Percentiles rank a stretch among this genome's conserved stretches.
These are phyloP conservation scores for Epinephelus fuscoguttatus DNA, from an alignment of 2,113 vertebrate species.

Conservation along the genomic window DNA sequence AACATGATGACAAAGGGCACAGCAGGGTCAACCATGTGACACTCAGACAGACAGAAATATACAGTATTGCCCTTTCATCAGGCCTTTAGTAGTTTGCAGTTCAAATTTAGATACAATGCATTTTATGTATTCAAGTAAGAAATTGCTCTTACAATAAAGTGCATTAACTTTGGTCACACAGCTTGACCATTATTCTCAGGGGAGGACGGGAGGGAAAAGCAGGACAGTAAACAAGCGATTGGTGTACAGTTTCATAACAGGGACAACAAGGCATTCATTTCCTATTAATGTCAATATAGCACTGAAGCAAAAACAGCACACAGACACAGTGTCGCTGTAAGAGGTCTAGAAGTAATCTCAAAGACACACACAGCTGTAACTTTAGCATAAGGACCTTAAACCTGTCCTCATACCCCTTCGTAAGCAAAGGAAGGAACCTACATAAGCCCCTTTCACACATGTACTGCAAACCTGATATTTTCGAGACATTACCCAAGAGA, in stretches of 20 bases:
- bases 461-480: too few species aligned
- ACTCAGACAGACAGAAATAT: background rate
- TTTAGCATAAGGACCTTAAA: background rate
- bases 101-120: background rate
- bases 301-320: background rate
- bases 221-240: background rate
- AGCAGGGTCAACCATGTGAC: constrained; percentile 30
- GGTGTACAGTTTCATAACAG: background rate
- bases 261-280: constrained; percentile 1
- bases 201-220: background rate
- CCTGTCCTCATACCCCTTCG: background rate
- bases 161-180: background rate
- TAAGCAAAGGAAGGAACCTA: background rate
- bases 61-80: background rate
- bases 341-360: background rate
- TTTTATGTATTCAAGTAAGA: background rate
- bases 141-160: background rate
- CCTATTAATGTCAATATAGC: constrained; percentile 1
- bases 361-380: background rate
- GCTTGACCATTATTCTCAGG: background rate
- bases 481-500: too few species aligned
- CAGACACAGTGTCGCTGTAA: background rate
- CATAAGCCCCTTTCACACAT: too few species aligned
- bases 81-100: background rate
- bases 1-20: background rate